Evolutionary conservation across 2,797 vertebrate genomes (phyloP).

Genomic region (Protonibea diacanthus): DNA sequence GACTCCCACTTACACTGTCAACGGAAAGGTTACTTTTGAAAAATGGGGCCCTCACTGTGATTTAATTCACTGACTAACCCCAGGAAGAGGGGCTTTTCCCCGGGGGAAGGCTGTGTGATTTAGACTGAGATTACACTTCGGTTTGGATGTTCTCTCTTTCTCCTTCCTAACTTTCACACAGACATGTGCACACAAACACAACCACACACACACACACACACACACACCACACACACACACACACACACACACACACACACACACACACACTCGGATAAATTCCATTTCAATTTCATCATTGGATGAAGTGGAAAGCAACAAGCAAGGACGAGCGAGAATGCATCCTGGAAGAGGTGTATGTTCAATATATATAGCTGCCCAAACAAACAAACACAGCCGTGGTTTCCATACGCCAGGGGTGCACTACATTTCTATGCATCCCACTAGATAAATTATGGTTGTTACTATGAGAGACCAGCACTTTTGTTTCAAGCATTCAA

Average conservation of each 20-base stretch:
- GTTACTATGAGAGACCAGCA: conserved; percentile 49
- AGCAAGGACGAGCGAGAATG: conserved; percentile 31
- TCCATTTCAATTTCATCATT: conserved; percentile 65
- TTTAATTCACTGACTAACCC: conserved; percentile 85
- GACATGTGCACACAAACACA: conserved; percentile 7
- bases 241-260: neutral
- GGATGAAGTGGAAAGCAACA: conserved; percentile 55
- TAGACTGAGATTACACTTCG: conserved; percentile 81
- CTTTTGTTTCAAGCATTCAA: conserved; percentile 72
- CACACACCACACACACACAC: conserved; percentile 28
- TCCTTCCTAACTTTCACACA: conserved; percentile 32
- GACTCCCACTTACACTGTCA: conserved; percentile 84
- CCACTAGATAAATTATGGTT: conserved; percentile 42
- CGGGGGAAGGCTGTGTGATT: conserved; percentile 68
- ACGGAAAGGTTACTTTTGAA: conserved; percentile 84
- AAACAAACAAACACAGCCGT: conserved; percentile 48
- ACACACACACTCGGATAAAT: conserved; percentile 50
- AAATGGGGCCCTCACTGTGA: conserved; percentile 78
- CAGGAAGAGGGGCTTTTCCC: conserved; percentile 70
- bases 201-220: conserved; percentile 26
- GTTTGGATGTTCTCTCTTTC: conserved; percentile 72
- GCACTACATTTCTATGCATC: conserved; percentile 45
- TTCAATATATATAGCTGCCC: conserved; percentile 42
- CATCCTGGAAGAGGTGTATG: conserved; percentile 33
- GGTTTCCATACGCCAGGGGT: conserved; percentile 36